Base-by-base conservation (phyloP, 2,797 vertebrate genomes). In the Gadopsis marmoratus region DNA sequence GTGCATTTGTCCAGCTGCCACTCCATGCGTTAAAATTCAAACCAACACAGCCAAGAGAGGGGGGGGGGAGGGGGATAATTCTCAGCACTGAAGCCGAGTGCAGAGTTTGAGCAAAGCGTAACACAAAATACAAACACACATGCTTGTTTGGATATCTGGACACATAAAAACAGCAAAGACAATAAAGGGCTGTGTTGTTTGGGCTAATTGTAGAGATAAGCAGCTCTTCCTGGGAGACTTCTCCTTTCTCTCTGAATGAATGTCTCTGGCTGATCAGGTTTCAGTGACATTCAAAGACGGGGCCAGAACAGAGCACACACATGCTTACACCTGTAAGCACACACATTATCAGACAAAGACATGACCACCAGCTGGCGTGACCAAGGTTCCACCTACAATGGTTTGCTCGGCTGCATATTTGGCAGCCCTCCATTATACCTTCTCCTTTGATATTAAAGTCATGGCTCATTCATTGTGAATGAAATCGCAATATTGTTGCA, bases 1-100 rank as follows among this genome's bases (percentile, higher is more conserved):
- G 65, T 92, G 89, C 72, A 88, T 93, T 90, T 91, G 84, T 88
- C 83, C 86, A 82, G 72, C 80, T 88, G 87, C 74, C 86, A 82
- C 50, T 74, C 76, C 86, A 85, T 83, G 88, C 75, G 23, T 92
- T 82, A 88, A 91, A 84, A 82, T 74, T 74, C 23, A 58, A 66
- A 60, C 51, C 69, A 84, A 63, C 67, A 76, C 54, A 71, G 76
- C 79, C 78, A 78, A 66, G 51, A 53, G 54, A 29, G 33, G 51
- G 55, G 54, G 33, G 33, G 33, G 33, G 43, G 21, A n/a, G 33
- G 29, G 33, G 45, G 37, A 53, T 29, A 31, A 50, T 64, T 58
- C 51, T 71, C 71, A 89, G 76, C 37, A 74, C 17, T 78, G 43
- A 72, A 85, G 26, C 39, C 23, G 60, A 75, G 66, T 56, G 41